phyloP scores from a whole-genome alignment of 2,113 vertebrate species.

The Cochlearius cochlearius region DNA sequence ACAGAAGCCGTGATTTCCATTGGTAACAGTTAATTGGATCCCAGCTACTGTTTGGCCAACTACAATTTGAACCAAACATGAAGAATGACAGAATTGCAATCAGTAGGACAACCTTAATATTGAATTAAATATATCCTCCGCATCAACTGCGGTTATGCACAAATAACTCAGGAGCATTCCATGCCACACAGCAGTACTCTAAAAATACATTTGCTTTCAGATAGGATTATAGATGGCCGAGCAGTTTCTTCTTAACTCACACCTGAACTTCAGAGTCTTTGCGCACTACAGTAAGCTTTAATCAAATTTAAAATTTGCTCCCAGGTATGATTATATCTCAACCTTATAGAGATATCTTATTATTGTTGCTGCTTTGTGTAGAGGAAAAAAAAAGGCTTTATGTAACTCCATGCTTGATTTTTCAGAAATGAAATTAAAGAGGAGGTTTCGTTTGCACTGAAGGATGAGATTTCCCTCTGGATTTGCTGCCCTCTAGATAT shows the following conservation, averaged over 20 bases:
- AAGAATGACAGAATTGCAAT: background rate
- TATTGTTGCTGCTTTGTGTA: background rate
- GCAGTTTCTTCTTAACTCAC: background rate
- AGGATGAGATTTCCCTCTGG: slow-evolving; percentile 56
- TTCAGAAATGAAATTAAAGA: slow-evolving; percentile 39
- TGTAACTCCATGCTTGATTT: slow-evolving; percentile 10
- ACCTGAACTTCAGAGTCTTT: slow-evolving; percentile 10
- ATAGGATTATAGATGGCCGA: background rate
- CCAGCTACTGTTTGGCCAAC: background rate
- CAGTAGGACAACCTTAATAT: background rate
- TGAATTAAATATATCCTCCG: background rate
- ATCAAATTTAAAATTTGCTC: slow-evolving; percentile 19
- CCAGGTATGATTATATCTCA: background rate
- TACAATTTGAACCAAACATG: background rate
- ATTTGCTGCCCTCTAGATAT: slow-evolving; percentile 65
- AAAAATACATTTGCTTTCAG: background rate
- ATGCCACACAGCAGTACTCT: background rate
- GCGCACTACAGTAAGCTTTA: background rate
- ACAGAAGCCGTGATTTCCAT: background rate
- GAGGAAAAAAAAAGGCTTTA: background rate
- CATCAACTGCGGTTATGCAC: background rate
- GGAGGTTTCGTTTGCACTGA: slow-evolving; percentile 18
- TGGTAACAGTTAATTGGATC: background rate
- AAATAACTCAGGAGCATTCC: background rate
- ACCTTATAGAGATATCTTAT: background rate